These are phyloP conservation scores for Parnassius orleans DNA, from an alignment of 2,888 invertebrate genomes.

Conservation along the genomic window DNA sequence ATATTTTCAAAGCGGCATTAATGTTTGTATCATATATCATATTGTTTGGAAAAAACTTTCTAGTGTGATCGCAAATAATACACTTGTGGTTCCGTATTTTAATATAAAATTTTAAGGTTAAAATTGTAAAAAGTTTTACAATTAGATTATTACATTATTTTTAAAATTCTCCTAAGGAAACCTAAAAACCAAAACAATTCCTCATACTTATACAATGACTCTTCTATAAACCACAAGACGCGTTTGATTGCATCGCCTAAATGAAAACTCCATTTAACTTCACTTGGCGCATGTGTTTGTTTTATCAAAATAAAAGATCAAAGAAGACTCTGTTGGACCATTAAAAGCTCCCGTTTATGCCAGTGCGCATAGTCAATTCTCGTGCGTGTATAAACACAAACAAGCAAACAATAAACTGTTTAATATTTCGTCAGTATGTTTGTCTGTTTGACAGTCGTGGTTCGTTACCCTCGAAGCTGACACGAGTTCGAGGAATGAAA, in stretches of 20 bases:
- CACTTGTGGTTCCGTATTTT: no score
- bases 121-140: no score
- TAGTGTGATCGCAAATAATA: no score
- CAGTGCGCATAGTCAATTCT: not conserved
- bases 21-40: not conserved
- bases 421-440: constrained; percentile 8
- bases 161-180: no score
- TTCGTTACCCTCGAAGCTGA: constrained; percentile 4
- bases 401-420: constrained; percentile 21
- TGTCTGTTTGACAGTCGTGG: constrained; percentile 16
- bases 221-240: not conserved
- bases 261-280: not conserved
- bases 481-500: not conserved
- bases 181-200: no score
- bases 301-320: constrained; percentile 22
- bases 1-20: not conserved
- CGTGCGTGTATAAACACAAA: constrained; percentile 10
- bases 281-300: not conserved
- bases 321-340: constrained; percentile 9
- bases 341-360: constrained; percentile 12
- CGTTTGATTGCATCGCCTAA: not conserved
- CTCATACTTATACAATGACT: not conserved
- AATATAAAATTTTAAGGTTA: no score
- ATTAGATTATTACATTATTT: no score
- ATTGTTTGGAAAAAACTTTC: no score